Conservation (phyloP, 2,888 invertebrate species). For the Oasisia sp. region DNA sequence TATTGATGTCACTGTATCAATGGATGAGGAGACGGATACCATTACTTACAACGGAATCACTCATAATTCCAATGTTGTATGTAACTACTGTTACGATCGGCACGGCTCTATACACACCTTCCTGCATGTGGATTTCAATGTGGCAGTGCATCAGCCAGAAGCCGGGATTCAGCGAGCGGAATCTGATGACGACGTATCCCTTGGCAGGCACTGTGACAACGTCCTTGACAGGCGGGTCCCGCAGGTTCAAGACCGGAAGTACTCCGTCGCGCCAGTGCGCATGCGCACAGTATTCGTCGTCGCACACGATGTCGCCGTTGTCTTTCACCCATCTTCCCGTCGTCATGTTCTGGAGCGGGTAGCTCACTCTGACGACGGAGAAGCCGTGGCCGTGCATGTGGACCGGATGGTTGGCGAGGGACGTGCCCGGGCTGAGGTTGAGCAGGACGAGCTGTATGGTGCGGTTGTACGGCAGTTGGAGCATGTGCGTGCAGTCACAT, state of each 20-base stretch:
- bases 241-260: slow-evolving; percentile 48
- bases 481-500: not conserved
- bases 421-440: slow-evolving; percentile 8
- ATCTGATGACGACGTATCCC: slow-evolving; percentile 59
- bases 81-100: no score
- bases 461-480: slow-evolving; percentile 4
- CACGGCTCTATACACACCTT: slow-evolving; percentile 52
- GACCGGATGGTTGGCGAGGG: slow-evolving; percentile 48
- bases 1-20: no score
- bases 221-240: slow-evolving; percentile 54
- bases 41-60: no score
- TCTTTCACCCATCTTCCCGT: slow-evolving; percentile 25
- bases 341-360: slow-evolving; percentile 35
- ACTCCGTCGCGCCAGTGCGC: slow-evolving; percentile 44
- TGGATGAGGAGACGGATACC: no score
- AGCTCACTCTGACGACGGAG: slow-evolving; percentile 56
- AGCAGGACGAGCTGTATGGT: slow-evolving; percentile 18
- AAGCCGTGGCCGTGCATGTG: slow-evolving; percentile 61
- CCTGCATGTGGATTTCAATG: slow-evolving; percentile 51
- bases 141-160: slow-evolving; percentile 61
- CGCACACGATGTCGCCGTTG: slow-evolving; percentile 45
- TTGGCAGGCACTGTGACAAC: slow-evolving; percentile 59
- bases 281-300: slow-evolving; percentile 28
- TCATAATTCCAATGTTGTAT: no score
- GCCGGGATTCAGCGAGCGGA: slow-evolving; percentile 59